A percentile compares a stretch with the other conserved stretches of the same genome.
phyloP scores from a whole-genome alignment of 2,888 invertebrate species.

The Microchrysa polita region DNA sequence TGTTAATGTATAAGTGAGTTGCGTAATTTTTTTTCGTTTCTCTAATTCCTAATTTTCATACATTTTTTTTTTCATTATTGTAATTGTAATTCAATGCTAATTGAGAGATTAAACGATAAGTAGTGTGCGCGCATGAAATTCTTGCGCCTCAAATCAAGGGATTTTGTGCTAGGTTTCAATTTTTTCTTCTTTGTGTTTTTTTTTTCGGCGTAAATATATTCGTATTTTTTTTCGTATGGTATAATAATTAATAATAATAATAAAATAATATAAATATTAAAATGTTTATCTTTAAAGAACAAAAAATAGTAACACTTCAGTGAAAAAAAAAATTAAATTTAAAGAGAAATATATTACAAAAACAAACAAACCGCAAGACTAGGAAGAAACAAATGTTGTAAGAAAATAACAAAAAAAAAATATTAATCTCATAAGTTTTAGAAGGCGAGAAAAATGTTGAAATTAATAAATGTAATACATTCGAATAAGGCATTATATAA shows the following conservation, averaged over 20 bases:
- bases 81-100: too few species aligned
- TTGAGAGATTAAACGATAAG: too few species aligned
- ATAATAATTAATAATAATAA: background rate
- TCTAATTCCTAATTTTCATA: background rate
- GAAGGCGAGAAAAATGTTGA: too few species aligned
- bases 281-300: conserved; percentile 2
- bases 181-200: background rate
- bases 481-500: background rate
- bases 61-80: too few species aligned
- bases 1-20: background rate
- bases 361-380: too few species aligned
- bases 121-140: too few species aligned
- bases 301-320: background rate
- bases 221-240: conserved; percentile 1
- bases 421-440: conserved; percentile 4
- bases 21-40: background rate
- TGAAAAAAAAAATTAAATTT: background rate
- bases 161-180: background rate
- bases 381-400: too few species aligned
- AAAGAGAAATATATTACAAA: too few species aligned
- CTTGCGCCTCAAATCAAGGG: too few species aligned
- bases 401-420: background rate
- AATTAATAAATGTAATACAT: background rate
- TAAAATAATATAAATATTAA: too few species aligned
- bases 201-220: background rate